Evolutionary conservation across 2,113 vertebrate species (phyloP), one percentile per base, ranked within the genome.

Genomic region (Psittacula cyanocephala): DNA sequence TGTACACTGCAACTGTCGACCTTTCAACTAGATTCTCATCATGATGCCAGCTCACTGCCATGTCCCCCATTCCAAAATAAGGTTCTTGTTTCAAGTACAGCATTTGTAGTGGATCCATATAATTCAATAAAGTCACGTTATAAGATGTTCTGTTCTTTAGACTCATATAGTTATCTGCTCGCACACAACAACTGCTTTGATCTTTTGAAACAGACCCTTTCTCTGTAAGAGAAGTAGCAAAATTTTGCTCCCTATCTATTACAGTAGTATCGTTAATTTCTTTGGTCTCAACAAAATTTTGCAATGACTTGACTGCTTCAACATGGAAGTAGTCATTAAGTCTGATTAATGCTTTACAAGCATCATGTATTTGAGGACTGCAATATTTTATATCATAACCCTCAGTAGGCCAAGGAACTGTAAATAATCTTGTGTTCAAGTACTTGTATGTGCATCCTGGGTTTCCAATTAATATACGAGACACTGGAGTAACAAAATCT

Each of bases 41-140:
- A 2, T 99, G 99, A 94, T 99, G 99, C 99, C 99, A 99, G 93
- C 99, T 99, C 86, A 99, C 99, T 1, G 99, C 99, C 99, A 99
- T 99, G 90, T 97, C 99, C 46, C 99, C 99, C 99, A 99, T 99
- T 88, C 99, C 99, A 55, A 99, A 99, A 91, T 99, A 99, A 1
- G 99, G 99, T 37, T 99, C 99, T 88, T 99, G 99, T 95, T 99
- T 99, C 93, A 99, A 98, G 87, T 98, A 99, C 11, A 96, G 96
- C 98, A 99, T 99, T 86, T 98, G 96, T 23, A 97, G 96, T 0
- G 99, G 99, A 97, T 99, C 99, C 99, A 99, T 99, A 97, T 99
- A 99, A 98, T 99, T 99, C 80, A 99, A 98, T 96, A 99, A 97
- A 62, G 99, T 99, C 96, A 99, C 96, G 29, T 99, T 99, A 96